Evolutionary conservation across 2,888 invertebrate species (phyloP).

Genomic region (Aethes cnicana): DNA sequence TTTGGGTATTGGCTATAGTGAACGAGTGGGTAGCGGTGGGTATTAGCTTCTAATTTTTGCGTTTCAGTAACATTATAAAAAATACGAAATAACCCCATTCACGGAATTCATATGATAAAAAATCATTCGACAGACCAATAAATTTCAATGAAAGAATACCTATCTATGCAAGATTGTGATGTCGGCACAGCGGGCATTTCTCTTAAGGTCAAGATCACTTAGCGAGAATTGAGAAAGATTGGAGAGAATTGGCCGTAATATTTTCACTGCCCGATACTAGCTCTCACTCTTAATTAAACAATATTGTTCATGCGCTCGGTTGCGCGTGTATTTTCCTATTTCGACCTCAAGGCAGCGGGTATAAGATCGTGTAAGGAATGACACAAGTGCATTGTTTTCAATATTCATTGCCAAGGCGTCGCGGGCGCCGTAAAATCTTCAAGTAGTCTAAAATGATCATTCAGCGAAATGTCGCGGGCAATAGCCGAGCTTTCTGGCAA

Average conservation of each 20-base stretch:
- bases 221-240: conserved; percentile 63
- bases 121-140: background rate
- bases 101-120: no score
- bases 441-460: conserved; percentile 14
- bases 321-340: background rate
- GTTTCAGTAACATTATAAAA: no score
- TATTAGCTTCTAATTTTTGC: no score
- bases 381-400: background rate
- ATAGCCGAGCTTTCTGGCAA: no score
- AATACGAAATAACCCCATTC: no score
- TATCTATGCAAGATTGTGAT: conserved; percentile 3
- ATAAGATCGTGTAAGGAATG: background rate
- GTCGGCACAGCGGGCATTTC: conserved; percentile 37
- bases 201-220: conserved; percentile 55
- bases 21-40: no score
- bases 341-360: background rate
- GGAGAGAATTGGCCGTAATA: conserved; percentile 58
- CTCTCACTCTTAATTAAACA: conserved; percentile 41
- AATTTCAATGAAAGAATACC: conserved; percentile 13
- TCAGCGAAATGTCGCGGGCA: no score
- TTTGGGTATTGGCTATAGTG: no score
- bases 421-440: background rate
- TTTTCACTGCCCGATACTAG: conserved; percentile 40
- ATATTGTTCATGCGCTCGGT: conserved; percentile 16
- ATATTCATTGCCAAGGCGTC: conserved; percentile 17